These are phyloP conservation scores for Coenonympha arcania DNA, from an alignment of 2,888 invertebrate species.

Conservation along the genomic window DNA sequence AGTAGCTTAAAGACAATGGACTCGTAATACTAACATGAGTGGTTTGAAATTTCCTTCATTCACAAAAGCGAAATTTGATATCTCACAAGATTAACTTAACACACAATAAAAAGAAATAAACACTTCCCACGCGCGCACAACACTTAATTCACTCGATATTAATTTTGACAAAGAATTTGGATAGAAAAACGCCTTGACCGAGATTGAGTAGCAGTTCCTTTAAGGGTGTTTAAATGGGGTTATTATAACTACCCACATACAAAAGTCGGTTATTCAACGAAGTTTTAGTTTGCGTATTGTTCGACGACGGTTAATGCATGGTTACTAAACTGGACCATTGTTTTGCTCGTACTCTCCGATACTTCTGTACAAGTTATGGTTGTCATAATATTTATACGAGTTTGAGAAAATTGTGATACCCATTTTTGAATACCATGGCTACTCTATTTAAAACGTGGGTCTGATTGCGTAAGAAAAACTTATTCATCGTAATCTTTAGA, in stretches of 20 bases:
- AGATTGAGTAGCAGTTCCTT: slow-evolving; percentile 33
- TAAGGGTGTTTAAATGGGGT: slow-evolving; percentile 23
- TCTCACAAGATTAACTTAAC: slow-evolving; percentile 46
- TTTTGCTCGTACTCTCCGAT: no score
- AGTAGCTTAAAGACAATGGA: slow-evolving; percentile 19
- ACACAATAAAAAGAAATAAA: slow-evolving; percentile 17
- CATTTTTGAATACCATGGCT: no score
- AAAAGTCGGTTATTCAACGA: no score
- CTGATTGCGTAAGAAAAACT: no score
- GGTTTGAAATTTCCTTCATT: slow-evolving; percentile 21
- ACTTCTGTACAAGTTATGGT: neutral
- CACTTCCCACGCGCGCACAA: slow-evolving; percentile 17
- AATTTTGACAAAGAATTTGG: slow-evolving; percentile 30
- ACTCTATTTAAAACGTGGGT: no score
- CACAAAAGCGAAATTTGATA: slow-evolving; percentile 65
- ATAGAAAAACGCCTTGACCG: slow-evolving; percentile 50
- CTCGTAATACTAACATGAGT: slow-evolving; percentile 14
- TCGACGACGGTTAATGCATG: neutral
- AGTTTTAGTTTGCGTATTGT: slow-evolving; percentile 4
- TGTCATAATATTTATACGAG: neutral
- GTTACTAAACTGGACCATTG: slow-evolving; percentile 16
- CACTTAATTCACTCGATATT: slow-evolving; percentile 37
- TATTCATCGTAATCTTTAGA: no score
- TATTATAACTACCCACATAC: slow-evolving; percentile 32
- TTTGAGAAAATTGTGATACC: neutral